These are phyloP conservation scores for Eleutherodactylus coqui DNA, from an alignment of 2,797 vertebrate genomes.

Conservation along the genomic window DNA sequence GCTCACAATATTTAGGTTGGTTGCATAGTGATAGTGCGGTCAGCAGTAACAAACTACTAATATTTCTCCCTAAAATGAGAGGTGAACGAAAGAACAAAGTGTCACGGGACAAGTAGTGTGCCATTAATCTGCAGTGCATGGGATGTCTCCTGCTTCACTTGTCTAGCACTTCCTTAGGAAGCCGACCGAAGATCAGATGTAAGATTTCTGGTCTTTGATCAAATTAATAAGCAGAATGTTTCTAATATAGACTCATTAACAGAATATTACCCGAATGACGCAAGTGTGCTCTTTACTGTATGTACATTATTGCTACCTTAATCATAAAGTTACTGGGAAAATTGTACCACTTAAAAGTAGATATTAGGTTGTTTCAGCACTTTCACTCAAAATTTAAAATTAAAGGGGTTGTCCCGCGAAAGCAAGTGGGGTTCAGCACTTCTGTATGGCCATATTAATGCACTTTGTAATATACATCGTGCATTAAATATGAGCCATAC, in stretches of 20 bases:
- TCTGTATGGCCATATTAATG: no score
- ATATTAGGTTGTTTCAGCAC: no score
- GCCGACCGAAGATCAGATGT: neutral
- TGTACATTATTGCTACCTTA: no score
- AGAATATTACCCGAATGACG: no score
- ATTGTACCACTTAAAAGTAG: no score
- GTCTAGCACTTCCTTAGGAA: conserved; percentile 8
- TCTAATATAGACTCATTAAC: neutral
- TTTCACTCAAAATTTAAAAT: no score
- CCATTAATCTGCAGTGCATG: neutral
- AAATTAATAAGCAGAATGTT: neutral
- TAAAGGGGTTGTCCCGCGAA: no score
- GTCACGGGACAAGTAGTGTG: neutral
- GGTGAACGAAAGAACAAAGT: conserved; percentile 32
- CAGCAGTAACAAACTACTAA: conserved; percentile 8
- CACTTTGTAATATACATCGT: no score
- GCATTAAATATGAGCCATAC: no score
- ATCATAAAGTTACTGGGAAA: no score
- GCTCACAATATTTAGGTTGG: neutral
- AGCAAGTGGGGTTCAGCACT: no score
- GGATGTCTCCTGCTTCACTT: neutral
- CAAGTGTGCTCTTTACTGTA: no score
- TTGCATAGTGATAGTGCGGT: neutral
- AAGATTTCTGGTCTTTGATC: neutral
- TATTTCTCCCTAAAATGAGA: conserved; percentile 19